A percentile compares a stretch with the other conserved stretches of the same genome.
Evolutionary conservation across 2,888 invertebrate species (phyloP).

Genomic region (Ceratothoa steindachneri): DNA sequence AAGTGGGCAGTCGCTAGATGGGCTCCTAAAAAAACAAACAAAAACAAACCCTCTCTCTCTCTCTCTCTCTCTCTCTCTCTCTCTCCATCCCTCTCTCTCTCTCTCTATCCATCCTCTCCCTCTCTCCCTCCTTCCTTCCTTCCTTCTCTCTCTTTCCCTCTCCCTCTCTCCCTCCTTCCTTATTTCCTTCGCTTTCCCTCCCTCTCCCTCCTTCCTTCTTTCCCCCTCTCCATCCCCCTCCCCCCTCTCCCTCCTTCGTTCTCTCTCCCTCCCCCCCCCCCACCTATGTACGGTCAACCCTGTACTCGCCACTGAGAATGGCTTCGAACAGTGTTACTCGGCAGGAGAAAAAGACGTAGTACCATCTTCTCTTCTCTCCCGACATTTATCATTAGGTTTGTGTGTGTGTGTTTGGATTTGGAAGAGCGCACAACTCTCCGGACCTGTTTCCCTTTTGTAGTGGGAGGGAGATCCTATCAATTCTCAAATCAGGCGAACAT

Average conservation of each 20-base stretch:
- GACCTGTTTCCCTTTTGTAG: no score
- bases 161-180: not conserved
- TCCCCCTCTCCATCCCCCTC: not conserved
- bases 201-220: not conserved
- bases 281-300: not conserved
- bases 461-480: no score
- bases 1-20: no score
- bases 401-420: no score
- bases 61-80: not conserved
- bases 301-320: no score
- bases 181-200: not conserved
- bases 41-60: slow-evolving; percentile 6
- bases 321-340: no score
- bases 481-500: no score
- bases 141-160: not conserved
- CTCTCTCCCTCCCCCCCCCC: not conserved
- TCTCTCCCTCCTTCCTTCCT: not conserved
- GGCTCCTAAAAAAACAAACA: no score
- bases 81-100: not conserved
- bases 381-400: no score
- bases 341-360: no score
- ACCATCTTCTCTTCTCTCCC: no score
- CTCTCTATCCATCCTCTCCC: not conserved
- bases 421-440: no score
- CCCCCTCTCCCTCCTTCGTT: not conserved